Evolutionary conservation across 2,797 vertebrate species (phyloP), one percentile per base, ranked within the genome.

Genomic region (Channa striata): DNA sequence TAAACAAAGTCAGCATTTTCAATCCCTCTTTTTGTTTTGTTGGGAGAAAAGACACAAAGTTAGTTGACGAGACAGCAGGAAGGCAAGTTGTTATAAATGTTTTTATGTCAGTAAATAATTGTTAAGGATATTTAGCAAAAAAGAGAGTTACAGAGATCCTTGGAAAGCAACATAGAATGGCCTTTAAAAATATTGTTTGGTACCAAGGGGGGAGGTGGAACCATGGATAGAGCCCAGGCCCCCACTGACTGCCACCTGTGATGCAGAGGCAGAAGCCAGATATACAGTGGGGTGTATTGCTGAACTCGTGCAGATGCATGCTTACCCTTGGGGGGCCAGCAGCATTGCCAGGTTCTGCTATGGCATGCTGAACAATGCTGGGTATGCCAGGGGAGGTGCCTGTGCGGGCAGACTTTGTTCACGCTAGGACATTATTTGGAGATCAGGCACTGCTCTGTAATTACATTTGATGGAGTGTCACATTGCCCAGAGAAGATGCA

Each of bases 371-470:
- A 61, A 68, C 48, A 49, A 20, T 64, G 72, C 78, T 79, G 58
- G 40, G 57, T 25, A 21, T 52, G 23, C 71, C 44, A 37, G 46
- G 34, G 52, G 46, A 54, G 78, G 69, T 69, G 43, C 74, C 75
- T 68, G 39, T 37, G 59, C 74, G 54, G 63, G 48, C 39, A 37
- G 68, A 74, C 80, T 81, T 59, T 77, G 71, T 71, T 87, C 85
- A 72, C 68, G 61, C 62, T 52, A 37, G 64, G 81, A 79, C 51
- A 65, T 11, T 21, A 72, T 67, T 54, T 37, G n/a, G 34, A 74
- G 60, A 69, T 51, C 52, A 42, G 44, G 59, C 61, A 2, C 39
- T 73, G 52, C 59, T 85, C 52, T 66, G 63, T 49, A 63, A 46
- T 72, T 65, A 42, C 62, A 71, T 61, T 60, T 83, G 63, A 80